Base-by-base conservation (phyloP, 2,888 invertebrate species). In the Plutella xylostella region DNA sequence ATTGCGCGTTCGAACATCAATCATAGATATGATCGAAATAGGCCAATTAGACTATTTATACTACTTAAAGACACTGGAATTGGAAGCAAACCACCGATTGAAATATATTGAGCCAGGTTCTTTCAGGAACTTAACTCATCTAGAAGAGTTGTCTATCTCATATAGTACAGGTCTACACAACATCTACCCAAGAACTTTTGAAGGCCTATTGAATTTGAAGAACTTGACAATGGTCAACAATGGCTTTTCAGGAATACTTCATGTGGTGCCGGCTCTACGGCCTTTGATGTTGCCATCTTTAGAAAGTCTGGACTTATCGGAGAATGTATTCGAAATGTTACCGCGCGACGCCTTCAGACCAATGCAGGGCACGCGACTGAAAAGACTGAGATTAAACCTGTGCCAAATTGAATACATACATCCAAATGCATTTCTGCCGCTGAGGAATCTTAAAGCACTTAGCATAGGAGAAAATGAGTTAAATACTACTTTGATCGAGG, bases 41-140 rank as follows among this genome's bases (percentile, higher is more conserved):
- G 82, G 78, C n/a, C 85, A 85, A 54, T 60, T 87, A 2, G 60
- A 73, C 55, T 49, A 54, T 20, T 55, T 79, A 7, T 59, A 57
- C 21, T 69, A 80, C 45, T 53, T 88, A 33, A 68, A 67, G 54
- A 61, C 64, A 3, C 57, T 88, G 11, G 75, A 82, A 51, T 77
- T 88, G 46, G 87, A 87, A 59, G 85, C 85, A 0, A 88, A 88
- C 53, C 76, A 78, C 50, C 68, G 78, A 42, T 62, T 88, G n/a
- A 68, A 53, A 12, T 61, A 65, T 42, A 72, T 89, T 19, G 71
- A 84, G 52, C 72, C 82, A 0, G 84, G 85, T 6, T 56, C 70
- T 0, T 88, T 88, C 54, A 57, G 61, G 15, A 80, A 85, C 48
- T 62, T 88, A 52, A 69, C 63, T 0, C 72, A 70, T 15, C 56